Evolutionary conservation across 92 coral and sea anemone genomes (phyloP).

Genomic region (Paragorgia papillata): DNA sequence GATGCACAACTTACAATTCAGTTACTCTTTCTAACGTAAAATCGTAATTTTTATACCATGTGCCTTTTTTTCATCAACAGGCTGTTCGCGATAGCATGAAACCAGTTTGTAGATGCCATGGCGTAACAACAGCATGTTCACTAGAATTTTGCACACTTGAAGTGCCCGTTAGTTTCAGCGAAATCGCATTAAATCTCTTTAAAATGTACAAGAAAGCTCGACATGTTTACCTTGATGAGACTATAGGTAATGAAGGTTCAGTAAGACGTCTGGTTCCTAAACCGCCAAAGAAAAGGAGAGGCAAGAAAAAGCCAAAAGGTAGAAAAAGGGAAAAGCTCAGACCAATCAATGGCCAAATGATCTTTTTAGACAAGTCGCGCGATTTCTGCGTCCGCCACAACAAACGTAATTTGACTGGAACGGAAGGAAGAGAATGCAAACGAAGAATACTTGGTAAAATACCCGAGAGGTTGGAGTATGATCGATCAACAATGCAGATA

Average conservation of each 20-base stretch:
- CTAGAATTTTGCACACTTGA: constrained; percentile 77
- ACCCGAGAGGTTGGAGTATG: neutral
- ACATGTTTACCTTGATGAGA: constrained; percentile 3
- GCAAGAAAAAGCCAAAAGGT: neutral
- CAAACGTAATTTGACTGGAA: constrained; percentile 9
- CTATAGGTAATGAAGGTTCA: neutral
- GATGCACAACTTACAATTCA: too few species aligned
- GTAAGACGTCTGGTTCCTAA: neutral
- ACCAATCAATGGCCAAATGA: constrained; percentile 7
- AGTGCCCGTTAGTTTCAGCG: constrained; percentile 35
- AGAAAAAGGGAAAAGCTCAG: neutral
- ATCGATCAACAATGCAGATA: too few species aligned
- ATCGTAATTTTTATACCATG: too few species aligned
- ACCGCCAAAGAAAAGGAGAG: too few species aligned
- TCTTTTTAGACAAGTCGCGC: neutral
- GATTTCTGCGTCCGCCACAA: constrained; percentile 1
- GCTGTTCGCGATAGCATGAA: constrained; percentile 81
- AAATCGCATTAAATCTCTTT: neutral
- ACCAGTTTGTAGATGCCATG: constrained; percentile 80
- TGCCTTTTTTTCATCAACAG: constrained; percentile 50
- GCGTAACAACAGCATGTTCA: constrained; percentile 73
- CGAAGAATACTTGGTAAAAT: neutral
- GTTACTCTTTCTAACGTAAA: too few species aligned
- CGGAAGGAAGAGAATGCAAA: constrained; percentile 11
- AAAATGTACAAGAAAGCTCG: constrained; percentile 12